These are phyloP conservation scores for Dryocosmus kuriphilus DNA, from an alignment of 2,888 invertebrate species.

Conservation along the genomic window DNA sequence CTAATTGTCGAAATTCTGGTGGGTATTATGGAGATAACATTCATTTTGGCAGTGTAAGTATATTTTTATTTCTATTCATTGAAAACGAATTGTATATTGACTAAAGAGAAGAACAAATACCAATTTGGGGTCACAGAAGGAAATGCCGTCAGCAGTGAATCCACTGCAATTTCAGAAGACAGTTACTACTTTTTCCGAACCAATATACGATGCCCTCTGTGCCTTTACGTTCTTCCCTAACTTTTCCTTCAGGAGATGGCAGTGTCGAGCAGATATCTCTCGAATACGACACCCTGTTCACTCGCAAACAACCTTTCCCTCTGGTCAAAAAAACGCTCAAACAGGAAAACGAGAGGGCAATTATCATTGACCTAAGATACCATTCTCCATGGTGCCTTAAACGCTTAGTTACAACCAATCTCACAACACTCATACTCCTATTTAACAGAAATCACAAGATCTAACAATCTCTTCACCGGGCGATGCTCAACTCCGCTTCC, in stretches of 20 bases:
- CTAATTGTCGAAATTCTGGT: constrained; percentile 21
- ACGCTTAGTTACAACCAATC: constrained; percentile 36
- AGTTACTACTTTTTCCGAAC: constrained; percentile 13
- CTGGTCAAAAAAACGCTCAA: constrained; percentile 2
- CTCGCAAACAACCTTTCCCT: constrained; percentile 70
- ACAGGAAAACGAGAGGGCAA: constrained; percentile 48
- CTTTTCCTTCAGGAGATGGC: constrained; percentile 59
- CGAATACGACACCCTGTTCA: constrained; percentile 72
- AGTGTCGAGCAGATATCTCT: constrained; percentile 57
- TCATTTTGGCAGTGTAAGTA: neutral
- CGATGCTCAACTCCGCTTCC: too few species aligned
- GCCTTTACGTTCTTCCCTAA: constrained; percentile 62
- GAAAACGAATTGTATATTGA: too few species aligned
- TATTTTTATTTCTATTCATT: too few species aligned
- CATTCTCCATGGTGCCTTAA: constrained; percentile 54
- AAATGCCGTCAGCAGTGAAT: too few species aligned
- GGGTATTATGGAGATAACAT: neutral
- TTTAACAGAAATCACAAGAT: neutral
- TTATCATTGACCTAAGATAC: constrained; percentile 58
- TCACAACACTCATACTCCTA: neutral
- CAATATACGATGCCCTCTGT: constrained; percentile 58
- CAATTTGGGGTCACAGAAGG: neutral
- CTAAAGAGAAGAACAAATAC: neutral
- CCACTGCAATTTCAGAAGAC: neutral
- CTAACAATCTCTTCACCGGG: too few species aligned